Evolutionary conservation across 1,140 invertebrate genomes (phyloP).

Genomic region (Cyrtorhinus lividipennis): DNA sequence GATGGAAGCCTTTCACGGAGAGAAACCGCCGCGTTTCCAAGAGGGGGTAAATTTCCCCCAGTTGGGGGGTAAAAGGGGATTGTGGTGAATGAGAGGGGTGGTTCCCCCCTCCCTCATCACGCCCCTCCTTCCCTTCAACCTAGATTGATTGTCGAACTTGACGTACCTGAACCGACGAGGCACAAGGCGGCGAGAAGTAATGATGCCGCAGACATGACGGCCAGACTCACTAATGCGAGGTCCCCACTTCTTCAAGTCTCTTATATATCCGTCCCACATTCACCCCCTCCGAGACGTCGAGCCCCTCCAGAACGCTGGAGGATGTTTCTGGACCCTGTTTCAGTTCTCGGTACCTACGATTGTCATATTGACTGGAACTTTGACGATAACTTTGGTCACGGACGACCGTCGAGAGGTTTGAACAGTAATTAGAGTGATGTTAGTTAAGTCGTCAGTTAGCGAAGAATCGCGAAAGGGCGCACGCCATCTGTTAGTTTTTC

Average conservation of each 20-base stretch:
- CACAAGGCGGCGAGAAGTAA: neutral
- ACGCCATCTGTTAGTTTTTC: too few relatives aligned
- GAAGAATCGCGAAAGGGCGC: too few relatives aligned
- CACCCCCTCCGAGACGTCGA: slow-evolving; percentile 7
- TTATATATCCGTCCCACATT: slow-evolving; percentile 16
- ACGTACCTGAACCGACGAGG: slow-evolving; percentile 11
- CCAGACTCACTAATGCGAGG: slow-evolving; percentile 3
- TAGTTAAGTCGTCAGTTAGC: too few relatives aligned
- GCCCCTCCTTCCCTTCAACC: too few relatives aligned
- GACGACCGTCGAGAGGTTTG: too few relatives aligned
- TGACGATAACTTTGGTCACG: too few relatives aligned
- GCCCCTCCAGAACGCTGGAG: too few relatives aligned
- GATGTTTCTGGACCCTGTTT: too few relatives aligned
- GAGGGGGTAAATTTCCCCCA: neutral
- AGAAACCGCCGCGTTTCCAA: neutral
- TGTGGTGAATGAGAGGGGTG: neutral
- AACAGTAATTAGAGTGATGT: too few relatives aligned
- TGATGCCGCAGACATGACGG: slow-evolving; percentile 8
- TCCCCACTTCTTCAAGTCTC: slow-evolving; percentile 11
- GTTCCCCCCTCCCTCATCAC: neutral
- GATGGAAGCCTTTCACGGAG: neutral
- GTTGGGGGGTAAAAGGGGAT: neutral
- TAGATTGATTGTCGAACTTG: too few relatives aligned
- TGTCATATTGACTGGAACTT: too few relatives aligned
- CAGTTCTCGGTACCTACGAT: too few relatives aligned